Evolutionary conservation across 2,113 vertebrate species (phyloP), one percentile per base, ranked within the genome.

Genomic region (Perccottus glenii): DNA sequence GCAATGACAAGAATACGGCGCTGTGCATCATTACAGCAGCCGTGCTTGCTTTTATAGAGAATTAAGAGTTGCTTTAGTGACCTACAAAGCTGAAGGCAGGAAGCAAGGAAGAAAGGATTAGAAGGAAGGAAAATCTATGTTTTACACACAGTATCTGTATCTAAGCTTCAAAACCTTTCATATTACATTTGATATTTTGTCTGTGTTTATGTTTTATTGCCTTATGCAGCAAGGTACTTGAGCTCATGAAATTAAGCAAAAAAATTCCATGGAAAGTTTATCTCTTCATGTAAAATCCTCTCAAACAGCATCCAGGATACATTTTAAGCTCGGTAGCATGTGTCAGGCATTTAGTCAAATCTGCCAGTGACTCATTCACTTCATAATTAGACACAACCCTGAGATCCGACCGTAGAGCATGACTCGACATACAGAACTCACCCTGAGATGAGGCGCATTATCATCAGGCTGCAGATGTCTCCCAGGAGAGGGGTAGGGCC

Each of bases 371-470:
- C 78, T 86, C 70, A 72, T 74, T 78, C 40, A 46, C 63, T 66
- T 57, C 67, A 53, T 75, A 85, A 82, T 80, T 82, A 80, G 80
- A 80, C 47, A 52, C 56, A 63, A 68, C 60, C 57, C 81, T 72
- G 59, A 32, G 50, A 78, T 80, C 64, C 69, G 64, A 65, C 62
- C 67, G 48, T 47, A 43, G 50, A 33, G 40, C 69, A 67, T 6
- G 27, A 78, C 67, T 64, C 38, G 60, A 70, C 75, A 77, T 64
- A 64, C 80, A 83, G 33, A 58, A 53, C 64, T 48, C 64, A 66
- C 6, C 53, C 67, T 55, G 67, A 64, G 73, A 86, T 85, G 68
- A 78, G 80, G 75, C 50, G 81, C 68, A 88, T 87, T 86, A 88
- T 84, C 81, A 67, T 82, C 60, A 59, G 73, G 70, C 70, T 69